A percentile compares a stretch with the other conserved stretches of the same genome.
Conservation (phyloP, 2,113 vertebrate species). For the Dicentrarchus labrax region DNA sequence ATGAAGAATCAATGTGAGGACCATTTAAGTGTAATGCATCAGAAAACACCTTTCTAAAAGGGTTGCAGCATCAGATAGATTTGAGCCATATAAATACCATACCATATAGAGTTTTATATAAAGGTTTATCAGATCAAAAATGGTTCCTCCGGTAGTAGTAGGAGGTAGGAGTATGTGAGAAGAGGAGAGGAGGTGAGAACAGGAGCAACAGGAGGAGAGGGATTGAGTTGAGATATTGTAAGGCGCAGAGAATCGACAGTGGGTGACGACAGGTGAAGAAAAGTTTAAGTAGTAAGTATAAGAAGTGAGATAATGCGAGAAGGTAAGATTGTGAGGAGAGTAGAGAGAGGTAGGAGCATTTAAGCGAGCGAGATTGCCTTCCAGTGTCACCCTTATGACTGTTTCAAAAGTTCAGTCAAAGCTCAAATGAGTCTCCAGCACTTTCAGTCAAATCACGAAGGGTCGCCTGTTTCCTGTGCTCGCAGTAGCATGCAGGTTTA, state of each 20-base stretch:
- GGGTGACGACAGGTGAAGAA: slow-evolving; percentile 5
- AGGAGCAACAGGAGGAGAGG: background rate
- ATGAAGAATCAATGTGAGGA: background rate
- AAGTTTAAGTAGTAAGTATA: slow-evolving; percentile 20
- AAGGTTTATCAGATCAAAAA: background rate
- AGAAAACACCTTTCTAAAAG: background rate
- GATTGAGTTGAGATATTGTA: slow-evolving; percentile 1
- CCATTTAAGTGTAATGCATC: background rate
- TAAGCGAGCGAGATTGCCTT: slow-evolving; percentile 8
- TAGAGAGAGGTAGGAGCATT: background rate
- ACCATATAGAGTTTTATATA: background rate
- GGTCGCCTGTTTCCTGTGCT: background rate
- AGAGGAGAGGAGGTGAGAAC: background rate
- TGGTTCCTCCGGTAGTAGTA: background rate
- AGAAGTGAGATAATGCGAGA: slow-evolving; percentile 36
- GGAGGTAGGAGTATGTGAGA: background rate
- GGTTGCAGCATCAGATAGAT: background rate
- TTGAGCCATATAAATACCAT: background rate
- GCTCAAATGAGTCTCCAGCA: background rate
- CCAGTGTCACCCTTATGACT: background rate
- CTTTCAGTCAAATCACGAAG: background rate
- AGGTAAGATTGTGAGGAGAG: slow-evolving; percentile 11
- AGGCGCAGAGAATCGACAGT: slow-evolving; percentile 10
- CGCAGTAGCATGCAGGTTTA: background rate
- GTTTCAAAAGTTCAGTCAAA: slow-evolving; percentile 4